These are phyloP conservation scores for Aphelocoma coerulescens DNA, from an alignment of 2,113 vertebrate genomes.

Conservation along the genomic window DNA sequence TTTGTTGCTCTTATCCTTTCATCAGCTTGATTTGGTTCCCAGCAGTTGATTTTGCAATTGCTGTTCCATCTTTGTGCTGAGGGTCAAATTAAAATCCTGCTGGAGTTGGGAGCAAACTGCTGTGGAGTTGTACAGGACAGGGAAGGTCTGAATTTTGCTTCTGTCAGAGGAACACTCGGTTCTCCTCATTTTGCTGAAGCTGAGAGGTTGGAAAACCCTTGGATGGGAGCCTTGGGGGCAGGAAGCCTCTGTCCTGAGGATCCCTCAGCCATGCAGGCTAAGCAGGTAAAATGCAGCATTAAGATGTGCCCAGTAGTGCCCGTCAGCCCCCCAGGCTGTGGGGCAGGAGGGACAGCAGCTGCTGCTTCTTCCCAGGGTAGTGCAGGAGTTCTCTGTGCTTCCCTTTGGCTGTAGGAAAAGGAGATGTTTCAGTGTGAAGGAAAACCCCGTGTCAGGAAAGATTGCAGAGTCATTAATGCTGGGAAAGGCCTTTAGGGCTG, in stretches of 20 bases:
- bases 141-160: not conserved
- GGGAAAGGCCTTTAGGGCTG: not conserved
- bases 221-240: not conserved
- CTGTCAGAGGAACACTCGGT: not conserved
- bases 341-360: not conserved
- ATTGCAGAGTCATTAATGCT: accelerated
- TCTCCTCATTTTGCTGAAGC: not conserved
- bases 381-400: not conserved
- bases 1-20: conserved; percentile 48
- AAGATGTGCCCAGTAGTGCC: not conserved
- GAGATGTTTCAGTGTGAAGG: not conserved
- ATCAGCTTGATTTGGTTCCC: not conserved
- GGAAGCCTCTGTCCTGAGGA: not conserved
- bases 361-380: not conserved
- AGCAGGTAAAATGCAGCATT: not conserved
- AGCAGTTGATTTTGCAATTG: not conserved
- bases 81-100: not conserved
- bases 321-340: not conserved
- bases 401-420: not conserved
- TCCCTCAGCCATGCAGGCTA: not conserved
- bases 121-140: not conserved
- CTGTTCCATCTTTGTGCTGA: not conserved
- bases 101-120: not conserved
- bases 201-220: not conserved
- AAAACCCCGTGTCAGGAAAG: accelerated